Evolutionary conservation across 2,113 vertebrate species (phyloP), one percentile per base, ranked within the genome.

Genomic region (Ovis canadensis): DNA sequence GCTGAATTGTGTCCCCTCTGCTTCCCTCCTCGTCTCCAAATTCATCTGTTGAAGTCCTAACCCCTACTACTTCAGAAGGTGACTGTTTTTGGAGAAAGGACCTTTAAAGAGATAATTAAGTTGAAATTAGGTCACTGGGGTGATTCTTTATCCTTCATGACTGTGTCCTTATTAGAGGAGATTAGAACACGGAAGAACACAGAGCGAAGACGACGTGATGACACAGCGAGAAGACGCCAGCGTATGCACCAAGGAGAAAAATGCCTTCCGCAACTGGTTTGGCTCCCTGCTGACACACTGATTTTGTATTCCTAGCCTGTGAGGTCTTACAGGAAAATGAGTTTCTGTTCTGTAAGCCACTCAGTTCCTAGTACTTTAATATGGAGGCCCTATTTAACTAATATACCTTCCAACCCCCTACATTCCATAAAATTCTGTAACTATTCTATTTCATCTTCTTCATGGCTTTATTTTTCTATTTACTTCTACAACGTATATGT

Each of bases 401-500:
- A n/a, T 81, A 31, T 10, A 36, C 2, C 36, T 62, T 87, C 81
- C 43, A 71, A 52, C 11, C 19, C n/a, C 62, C 54, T 77, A 77
- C 48, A 57, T 29, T 43, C 50, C 78, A 67, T n/a, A 78, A 29
- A 74, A 81, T 45, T 64, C 54, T 92, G 31, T 74, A 55, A 27
- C 19, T 87, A 29, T 71, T 90, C 14, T 36, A 19, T 62, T 71
- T 97, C 74, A 33, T 81, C 25, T 80, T 23, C 31, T 33, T 19
- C 55, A 11, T 74, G 52, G 64, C 45, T 93, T 92, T 82, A 74
- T 33, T 74, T 93, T 91, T 48, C 31, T 87, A 3, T 50, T 89
- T 78, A 92, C n/a, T 74, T 95, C n/a, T 82, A 93, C 83, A 82
- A 55, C n/a, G 12, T 82, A 81, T 97, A 45, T 87, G 23, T 90